Evolutionary conservation across 2,888 invertebrate species (phyloP), one percentile per base, ranked within the genome.

Genomic region (Oscheius sp.): DNA sequence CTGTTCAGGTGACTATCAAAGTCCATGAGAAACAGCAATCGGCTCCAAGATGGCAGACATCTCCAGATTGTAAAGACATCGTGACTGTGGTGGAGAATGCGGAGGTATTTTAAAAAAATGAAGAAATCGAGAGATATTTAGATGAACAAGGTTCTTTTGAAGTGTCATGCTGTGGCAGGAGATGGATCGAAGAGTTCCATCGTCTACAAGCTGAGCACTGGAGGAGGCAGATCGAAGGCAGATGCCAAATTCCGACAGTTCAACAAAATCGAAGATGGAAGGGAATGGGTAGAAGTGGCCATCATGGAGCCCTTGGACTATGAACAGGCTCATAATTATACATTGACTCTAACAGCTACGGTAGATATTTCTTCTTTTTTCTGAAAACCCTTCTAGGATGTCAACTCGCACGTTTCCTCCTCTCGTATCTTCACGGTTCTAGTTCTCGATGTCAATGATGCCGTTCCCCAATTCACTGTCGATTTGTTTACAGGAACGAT

Each of bases 401-500:
- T 86, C 63, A 71, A 71, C 6, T 79, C 82, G 1, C 76, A 70
- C 5, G 78, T 82, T 20, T 73, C 82, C 1, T 70, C 82, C 93
- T 94, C 94, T 89, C 94, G 95, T 89, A 90, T 94, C 87, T 92
- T 94, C 87, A 90, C 94, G 88, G 94, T 95, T 70, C 94, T 94
- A 64, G 94, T 95, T 75, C 94, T 94, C 90, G 95, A 95, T 90
- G 90, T 94, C 87, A 94, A 94, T 90, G 95, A 95, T 89, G 95
- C 95, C 90, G 93, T 84, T 5, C 85, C 85, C 0, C 76, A 81
- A 38, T 85, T 85, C 69, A 81, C 80, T n/a, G 80, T 84, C 14
- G 85, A 85, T 64, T 68, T 76, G 38, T 86, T 85, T 75, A 82
- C 80, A 0, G 85, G 85, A 17, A 80, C 77, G 0, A 75, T 85